phyloP scores from a whole-genome alignment of 2,888 invertebrate species.

The Elysia crispata region DNA sequence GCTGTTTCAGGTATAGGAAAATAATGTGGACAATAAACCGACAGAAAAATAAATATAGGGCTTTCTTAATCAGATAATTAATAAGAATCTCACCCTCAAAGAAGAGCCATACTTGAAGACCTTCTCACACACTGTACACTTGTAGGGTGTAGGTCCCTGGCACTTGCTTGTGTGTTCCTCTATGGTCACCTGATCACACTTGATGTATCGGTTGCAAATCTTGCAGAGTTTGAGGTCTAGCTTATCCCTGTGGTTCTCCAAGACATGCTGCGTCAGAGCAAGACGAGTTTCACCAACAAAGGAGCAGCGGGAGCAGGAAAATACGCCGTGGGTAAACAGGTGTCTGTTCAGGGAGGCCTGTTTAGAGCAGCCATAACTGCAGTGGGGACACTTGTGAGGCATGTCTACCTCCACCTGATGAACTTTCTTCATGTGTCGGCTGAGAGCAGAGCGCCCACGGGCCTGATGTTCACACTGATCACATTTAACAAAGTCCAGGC shows the following conservation, averaged over 20 bases:
- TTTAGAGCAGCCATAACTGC: constrained; percentile 63
- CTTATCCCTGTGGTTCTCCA: constrained; percentile 69
- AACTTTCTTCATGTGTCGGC: constrained; percentile 55
- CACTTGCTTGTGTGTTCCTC: constrained; percentile 72
- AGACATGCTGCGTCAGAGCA: constrained; percentile 67
- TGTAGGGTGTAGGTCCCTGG: constrained; percentile 70
- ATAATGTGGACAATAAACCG: neutral
- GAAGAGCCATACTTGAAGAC: constrained; percentile 75
- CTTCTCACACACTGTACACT: constrained; percentile 72
- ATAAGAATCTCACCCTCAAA: constrained; percentile 54
- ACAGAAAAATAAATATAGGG: neutral
- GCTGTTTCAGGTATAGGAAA: too few species aligned
- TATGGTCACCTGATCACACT: constrained; percentile 65
- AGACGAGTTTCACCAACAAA: constrained; percentile 65
- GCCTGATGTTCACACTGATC: constrained; percentile 53
- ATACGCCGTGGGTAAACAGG: constrained; percentile 71
- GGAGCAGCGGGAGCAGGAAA: constrained; percentile 71
- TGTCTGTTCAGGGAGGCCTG: constrained; percentile 73
- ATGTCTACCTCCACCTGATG: constrained; percentile 52
- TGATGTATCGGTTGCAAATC: constrained; percentile 70
- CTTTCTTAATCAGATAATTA: neutral
- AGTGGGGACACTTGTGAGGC: constrained; percentile 49
- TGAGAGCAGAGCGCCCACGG: constrained; percentile 53
- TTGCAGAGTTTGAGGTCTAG: constrained; percentile 73
- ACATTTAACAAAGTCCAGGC: constrained; percentile 53